phyloP scores from a whole-genome alignment of 2,888 invertebrate species.

The Aleiodes alternator region DNA sequence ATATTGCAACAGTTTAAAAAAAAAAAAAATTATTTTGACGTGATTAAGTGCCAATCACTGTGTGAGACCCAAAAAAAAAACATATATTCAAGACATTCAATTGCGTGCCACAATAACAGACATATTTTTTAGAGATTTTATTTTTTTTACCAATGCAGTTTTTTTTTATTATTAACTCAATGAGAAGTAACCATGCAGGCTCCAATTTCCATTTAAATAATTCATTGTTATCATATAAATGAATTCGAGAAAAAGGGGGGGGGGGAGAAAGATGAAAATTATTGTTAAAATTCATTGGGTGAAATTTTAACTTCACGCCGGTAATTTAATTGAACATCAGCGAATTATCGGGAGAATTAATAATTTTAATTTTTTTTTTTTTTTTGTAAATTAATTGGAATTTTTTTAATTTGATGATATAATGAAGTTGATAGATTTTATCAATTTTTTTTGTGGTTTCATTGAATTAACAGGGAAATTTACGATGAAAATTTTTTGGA shows the following conservation, averaged over 20 bases:
- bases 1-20: not conserved
- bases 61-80: not conserved
- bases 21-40: not conserved
- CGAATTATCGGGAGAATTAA: not conserved
- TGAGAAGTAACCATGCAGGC: conserved; percentile 17
- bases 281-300: not conserved
- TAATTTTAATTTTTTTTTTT: no score
- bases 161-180: no score
- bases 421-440: no score
- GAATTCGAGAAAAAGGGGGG: no score
- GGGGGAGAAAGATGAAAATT: not conserved
- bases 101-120: conserved; percentile 3
- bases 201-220: not conserved
- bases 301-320: conserved; percentile 6
- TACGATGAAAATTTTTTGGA: no score
- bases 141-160: no score
- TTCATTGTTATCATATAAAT: conserved; percentile 7
- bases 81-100: not conserved
- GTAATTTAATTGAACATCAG: conserved; percentile 9
- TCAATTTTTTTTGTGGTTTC: no score
- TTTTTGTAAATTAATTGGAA: no score
- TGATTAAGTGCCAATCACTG: conserved; percentile 26
- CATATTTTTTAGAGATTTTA: no score
- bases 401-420: no score
- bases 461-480: no score